Evolutionary conservation across 2,113 vertebrate genomes (phyloP).

Genomic region (Phaethon lepturus): DNA sequence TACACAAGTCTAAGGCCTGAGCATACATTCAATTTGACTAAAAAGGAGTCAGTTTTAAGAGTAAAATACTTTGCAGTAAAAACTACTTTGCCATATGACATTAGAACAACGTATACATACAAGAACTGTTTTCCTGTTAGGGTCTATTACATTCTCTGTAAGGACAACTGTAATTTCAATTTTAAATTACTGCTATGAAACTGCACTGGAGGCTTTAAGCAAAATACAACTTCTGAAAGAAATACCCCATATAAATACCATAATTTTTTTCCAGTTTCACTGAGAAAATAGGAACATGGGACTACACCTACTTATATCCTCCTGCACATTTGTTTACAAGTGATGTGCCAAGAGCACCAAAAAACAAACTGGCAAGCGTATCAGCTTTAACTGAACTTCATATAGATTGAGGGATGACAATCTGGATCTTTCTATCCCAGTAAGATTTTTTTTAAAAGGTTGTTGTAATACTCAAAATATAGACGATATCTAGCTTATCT

Average conservation of each 20-base stretch:
- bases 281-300: background rate
- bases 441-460: background rate
- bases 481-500: background rate
- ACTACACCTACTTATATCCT: background rate
- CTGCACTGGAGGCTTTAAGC: background rate
- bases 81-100: background rate
- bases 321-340: background rate
- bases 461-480: background rate
- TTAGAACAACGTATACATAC: background rate
- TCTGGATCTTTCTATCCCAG: background rate
- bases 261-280: background rate
- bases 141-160: background rate
- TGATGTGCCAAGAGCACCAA: background rate
- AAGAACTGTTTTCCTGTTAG: background rate
- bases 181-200: background rate
- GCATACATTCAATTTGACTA: background rate
- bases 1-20: background rate
- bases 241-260: background rate
- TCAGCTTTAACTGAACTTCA: background rate
- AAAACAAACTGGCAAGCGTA: background rate
- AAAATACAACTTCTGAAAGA: background rate
- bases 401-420: background rate
- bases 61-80: background rate
- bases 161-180: background rate
- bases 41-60: background rate